Base-by-base conservation (phyloP, 2,888 invertebrate genomes). In the Isotomurus palustris region DNA sequence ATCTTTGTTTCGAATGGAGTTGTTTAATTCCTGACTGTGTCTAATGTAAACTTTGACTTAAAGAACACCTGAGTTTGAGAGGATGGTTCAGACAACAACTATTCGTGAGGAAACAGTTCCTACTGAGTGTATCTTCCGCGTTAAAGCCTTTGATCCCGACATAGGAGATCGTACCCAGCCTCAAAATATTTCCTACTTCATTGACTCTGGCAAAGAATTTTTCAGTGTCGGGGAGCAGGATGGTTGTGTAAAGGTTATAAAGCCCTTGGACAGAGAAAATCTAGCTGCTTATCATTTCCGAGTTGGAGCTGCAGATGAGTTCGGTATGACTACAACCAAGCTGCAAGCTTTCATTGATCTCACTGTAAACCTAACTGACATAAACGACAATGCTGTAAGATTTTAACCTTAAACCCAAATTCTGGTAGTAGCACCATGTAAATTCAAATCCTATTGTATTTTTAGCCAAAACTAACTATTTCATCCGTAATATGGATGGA, bases 331-430 rank as follows among this genome's bases (percentile, higher is more conserved):
- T 0, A 82, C 82, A 17, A 84, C 84, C 22, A 76, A 80, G 1
- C 74, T 83, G 52, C 79, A 83, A 58, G 81, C 82, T 0, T 82
- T 82, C 2, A 83, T 83, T 0, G 83, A 84, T 71, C 86, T 91
- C 24, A 76, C 80, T 28, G 86, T 82, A 24, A 76, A 74, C 3
- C 74, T 85, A 28, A 75, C 72, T 14, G 96, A 96, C 73, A 88
- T 93, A 72, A 97, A 97, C 75, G 96, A 97, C 74, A 95, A 96
- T 74, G 88, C 90, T 0, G 96, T 96, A 45, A 27, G 28, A 40
- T 40, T n/a, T 17, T 6, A 10, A n/a, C 6, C 6, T 40, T 40
- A n/a, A n/a, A n/a, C n/a, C n/a, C n/a, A n/a, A n/a, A n/a, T n/a
- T n/a, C n/a, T n/a, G n/a, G n/a, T n/a, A n/a, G n/a, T n/a, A n/a